Evolutionary conservation across 2,888 invertebrate genomes (phyloP).

Genomic region (Uropetala carovei): DNA sequence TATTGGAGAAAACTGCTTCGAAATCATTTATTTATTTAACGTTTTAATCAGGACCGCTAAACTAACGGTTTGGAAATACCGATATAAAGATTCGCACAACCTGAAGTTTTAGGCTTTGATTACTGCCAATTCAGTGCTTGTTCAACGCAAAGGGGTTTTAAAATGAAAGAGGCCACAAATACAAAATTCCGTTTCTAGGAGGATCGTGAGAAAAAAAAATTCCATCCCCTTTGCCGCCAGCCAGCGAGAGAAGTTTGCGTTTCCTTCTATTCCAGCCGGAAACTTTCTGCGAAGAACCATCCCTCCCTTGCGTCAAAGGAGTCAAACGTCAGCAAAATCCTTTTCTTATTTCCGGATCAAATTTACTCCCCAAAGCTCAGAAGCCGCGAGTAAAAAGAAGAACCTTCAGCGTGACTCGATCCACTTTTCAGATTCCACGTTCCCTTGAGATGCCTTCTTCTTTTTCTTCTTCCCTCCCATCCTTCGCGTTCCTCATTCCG

Average conservation of each 20-base stretch:
- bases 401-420: not conserved
- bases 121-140: not conserved
- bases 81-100: too few species aligned
- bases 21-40: too few species aligned
- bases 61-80: too few species aligned
- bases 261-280: not conserved
- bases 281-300: constrained; percentile 3
- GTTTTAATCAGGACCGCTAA: too few species aligned
- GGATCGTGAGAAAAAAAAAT: not conserved
- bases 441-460: not conserved
- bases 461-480: not conserved
- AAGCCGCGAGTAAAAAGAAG: not conserved
- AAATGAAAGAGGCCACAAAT: constrained; percentile 1
- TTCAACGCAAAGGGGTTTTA: not conserved
- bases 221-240: constrained; percentile 1
- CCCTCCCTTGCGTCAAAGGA: not conserved
- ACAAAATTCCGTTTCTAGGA: not conserved
- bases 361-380: not conserved
- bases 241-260: constrained; percentile 1
- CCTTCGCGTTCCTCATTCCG: not conserved
- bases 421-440: not conserved
- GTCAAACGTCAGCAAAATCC: not conserved
- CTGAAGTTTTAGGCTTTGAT: not conserved
- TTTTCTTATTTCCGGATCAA: constrained; percentile 6
- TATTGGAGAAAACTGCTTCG: too few species aligned